phyloP scores from a whole-genome alignment of 2,888 invertebrate genomes.

The Acrobasis suavella region DNA sequence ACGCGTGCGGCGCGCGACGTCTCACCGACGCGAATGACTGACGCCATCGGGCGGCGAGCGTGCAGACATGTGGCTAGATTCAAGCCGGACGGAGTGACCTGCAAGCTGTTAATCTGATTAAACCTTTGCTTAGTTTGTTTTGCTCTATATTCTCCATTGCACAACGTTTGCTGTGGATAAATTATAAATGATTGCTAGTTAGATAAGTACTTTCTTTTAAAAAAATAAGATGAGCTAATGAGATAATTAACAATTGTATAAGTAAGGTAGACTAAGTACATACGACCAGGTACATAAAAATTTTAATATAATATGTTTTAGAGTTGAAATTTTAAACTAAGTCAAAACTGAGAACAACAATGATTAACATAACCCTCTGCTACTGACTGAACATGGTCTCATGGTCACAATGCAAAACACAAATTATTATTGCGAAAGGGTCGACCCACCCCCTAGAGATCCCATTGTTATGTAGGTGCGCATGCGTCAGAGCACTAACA shows the following conservation, averaged over 20 bases:
- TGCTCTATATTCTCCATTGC: slow-evolving; percentile 46
- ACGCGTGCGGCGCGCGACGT: slow-evolving; percentile 57
- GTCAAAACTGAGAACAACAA: not conserved
- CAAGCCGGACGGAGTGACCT: slow-evolving; percentile 60
- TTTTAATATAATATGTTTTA: not conserved
- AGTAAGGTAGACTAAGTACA: too few relatives aligned
- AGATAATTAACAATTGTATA: too few relatives aligned
- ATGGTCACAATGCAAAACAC: slow-evolving; percentile 41
- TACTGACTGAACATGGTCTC: slow-evolving; percentile 33
- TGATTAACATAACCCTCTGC: not conserved
- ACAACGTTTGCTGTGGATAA: slow-evolving; percentile 17
- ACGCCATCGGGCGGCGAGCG: slow-evolving; percentile 36
- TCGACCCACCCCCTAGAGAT: slow-evolving; percentile 47
- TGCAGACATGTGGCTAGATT: slow-evolving; percentile 52
- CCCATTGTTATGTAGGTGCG: slow-evolving; percentile 48
- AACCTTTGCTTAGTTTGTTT: slow-evolving; percentile 55
- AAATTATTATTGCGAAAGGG: slow-evolving; percentile 55
- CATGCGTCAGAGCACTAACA: slow-evolving; percentile 49
- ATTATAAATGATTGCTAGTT: not conserved
- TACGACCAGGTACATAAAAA: too few relatives aligned
- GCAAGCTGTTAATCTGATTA: slow-evolving; percentile 73
- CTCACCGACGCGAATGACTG: slow-evolving; percentile 64
- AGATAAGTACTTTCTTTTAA: not conserved
- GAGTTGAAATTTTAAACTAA: not conserved
- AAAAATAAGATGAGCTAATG: not conserved